Conservation (phyloP, 2,888 invertebrate species). For the Machimus atricapillus region DNA sequence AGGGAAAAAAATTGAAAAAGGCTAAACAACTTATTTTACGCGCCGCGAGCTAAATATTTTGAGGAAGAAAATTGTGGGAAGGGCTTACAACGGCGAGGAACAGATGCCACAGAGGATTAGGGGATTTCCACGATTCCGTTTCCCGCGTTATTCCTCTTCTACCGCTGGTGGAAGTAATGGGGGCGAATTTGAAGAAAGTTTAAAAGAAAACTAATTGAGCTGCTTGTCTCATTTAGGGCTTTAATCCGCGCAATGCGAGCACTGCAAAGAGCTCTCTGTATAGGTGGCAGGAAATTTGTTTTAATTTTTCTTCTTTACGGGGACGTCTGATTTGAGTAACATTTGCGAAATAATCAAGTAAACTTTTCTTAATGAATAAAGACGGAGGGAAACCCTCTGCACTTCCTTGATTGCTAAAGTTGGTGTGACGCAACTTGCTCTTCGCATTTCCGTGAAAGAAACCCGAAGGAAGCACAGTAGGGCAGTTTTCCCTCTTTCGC, state of each 20-base stretch:
- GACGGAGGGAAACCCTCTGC: not conserved
- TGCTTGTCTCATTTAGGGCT: not conserved
- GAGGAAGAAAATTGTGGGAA: not conserved
- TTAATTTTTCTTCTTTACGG: not conserved
- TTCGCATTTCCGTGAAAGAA: not conserved
- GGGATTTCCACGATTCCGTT: not conserved
- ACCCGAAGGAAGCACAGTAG: not conserved
- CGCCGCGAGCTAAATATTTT: not conserved
- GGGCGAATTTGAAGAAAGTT: not conserved
- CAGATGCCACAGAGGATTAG: not conserved
- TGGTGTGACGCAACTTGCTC: not conserved
- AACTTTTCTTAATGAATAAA: not conserved
- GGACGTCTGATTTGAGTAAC: not conserved
- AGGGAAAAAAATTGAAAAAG: slow-evolving; percentile 1
- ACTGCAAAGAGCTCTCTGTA: not conserved
- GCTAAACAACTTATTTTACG: slow-evolving; percentile 20
- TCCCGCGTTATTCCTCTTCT: not conserved
- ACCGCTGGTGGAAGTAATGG: not conserved
- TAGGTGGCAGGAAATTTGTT: not conserved
- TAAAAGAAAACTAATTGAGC: not conserved
- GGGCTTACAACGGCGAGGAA: not conserved
- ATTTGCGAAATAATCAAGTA: not conserved
- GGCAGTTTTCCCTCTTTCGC: not conserved
- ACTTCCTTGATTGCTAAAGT: not conserved
- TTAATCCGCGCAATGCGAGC: not conserved